Base-by-base conservation (phyloP, 2,797 vertebrate genomes). In the Poeciliopsis turneri region DNA sequence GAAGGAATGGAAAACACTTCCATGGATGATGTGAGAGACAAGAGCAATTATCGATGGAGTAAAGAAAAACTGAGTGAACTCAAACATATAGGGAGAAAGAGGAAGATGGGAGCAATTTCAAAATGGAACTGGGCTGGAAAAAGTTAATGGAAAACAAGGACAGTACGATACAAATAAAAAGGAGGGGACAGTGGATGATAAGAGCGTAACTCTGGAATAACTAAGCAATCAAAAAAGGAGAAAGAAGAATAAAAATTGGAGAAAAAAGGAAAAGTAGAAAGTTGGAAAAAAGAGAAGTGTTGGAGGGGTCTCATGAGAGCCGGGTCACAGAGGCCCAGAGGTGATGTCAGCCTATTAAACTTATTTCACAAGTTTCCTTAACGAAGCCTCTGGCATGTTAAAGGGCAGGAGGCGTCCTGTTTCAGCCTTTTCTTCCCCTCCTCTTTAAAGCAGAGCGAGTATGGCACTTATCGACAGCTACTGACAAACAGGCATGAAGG, bases 331-430 rank as follows among this genome's bases (percentile, higher is more conserved):
- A 92, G 94, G 94, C 93, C 93, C 93, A 94, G 93, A 93, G 94
- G 94, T 94, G 93, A 94, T 95, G 94, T 95, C 94, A 95, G 92
- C 90, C 94, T 94, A 95, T 95, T 95, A 95, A 95, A 95, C 93
- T 94, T 93, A 94, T 95, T 95, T 96, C 94, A 95, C 95, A 95
- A 93, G 93, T 95, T 95, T 90, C 93, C 92, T 95, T 95, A 95
- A 96, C 89, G 93, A 95, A 96, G 94, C 92, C 94, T 90, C 92
- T 94, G 90, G 92, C 92, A 92, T 94, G 93, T 95, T 95, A 94
- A 96, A 95, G 95, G 93, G 91, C 95, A 96, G 95, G 94, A 95
- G 96, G 94, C 94, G 89, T 95, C 94, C 91, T 91, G 92, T 96
- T 95, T 94, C 94, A 93, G 91, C 83, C 86, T 75, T 87, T 86